A percentile compares a stretch with the other conserved stretches of the same genome.
Evolutionary conservation across 2,797 vertebrate species (phyloP).

Genomic region (Hyperoplus immaculatus): DNA sequence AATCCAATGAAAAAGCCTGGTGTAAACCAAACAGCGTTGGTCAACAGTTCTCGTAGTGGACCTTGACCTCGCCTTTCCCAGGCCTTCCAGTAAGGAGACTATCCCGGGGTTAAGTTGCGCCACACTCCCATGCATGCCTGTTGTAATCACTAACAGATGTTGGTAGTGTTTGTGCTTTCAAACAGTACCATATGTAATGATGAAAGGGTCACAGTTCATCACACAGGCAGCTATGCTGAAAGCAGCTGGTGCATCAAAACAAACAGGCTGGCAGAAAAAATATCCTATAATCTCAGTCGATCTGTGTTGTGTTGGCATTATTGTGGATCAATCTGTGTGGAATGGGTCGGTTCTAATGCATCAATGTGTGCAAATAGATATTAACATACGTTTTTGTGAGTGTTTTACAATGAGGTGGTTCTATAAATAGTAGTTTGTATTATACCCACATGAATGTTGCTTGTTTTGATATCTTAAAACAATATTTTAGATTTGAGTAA

Average conservation of each 20-base stretch:
- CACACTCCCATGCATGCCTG: constrained; percentile 77
- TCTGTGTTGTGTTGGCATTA: constrained; percentile 16
- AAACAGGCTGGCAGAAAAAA: constrained; percentile 46
- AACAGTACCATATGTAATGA: constrained; percentile 49
- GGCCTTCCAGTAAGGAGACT: constrained; percentile 61
- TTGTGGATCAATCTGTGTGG: constrained; percentile 10
- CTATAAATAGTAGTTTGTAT: neutral
- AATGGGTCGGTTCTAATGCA: neutral
- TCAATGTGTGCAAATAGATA: neutral
- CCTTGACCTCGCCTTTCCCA: constrained; percentile 74
- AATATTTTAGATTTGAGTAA: neutral
- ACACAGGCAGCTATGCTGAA: constrained; percentile 39
- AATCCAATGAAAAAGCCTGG: constrained; percentile 74
- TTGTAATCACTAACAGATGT: constrained; percentile 81
- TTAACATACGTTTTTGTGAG: neutral
- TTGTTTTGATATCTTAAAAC: neutral
- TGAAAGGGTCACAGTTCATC: constrained; percentile 69
- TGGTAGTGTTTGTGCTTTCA: constrained; percentile 56
- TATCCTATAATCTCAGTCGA: constrained; percentile 15
- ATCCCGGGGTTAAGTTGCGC: constrained; percentile 64
- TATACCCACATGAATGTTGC: constrained; percentile 21
- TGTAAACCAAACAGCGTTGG: constrained; percentile 71
- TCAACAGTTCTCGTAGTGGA: constrained; percentile 71
- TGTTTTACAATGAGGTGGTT: neutral
- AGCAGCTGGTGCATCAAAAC: constrained; percentile 69